These are phyloP conservation scores for Stenodera caucasica DNA, from an alignment of 2,888 invertebrate species.

Conservation along the genomic window DNA sequence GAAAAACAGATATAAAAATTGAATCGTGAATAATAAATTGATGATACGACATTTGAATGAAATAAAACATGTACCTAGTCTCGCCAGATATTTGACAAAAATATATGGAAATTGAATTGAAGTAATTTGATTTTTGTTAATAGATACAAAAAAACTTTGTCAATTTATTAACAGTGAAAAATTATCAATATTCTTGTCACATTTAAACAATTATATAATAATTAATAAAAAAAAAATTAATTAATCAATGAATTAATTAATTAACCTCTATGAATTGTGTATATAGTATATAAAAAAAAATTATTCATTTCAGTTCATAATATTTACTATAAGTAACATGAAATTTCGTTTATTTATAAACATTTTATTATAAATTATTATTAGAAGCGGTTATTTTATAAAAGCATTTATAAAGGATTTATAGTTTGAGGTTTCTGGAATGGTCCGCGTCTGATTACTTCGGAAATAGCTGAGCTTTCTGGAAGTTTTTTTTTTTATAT, in stretches of 20 bases:
- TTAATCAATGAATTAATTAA: no score
- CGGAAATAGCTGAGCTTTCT: not conserved
- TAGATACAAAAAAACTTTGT: not conserved
- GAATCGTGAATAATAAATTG: conserved; percentile 2
- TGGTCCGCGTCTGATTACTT: not conserved
- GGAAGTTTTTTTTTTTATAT: no score
- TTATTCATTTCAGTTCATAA: not conserved
- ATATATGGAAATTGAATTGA: not conserved
- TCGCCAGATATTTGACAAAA: conserved; percentile 3
- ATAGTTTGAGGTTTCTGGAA: not conserved
- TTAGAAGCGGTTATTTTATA: not conserved
- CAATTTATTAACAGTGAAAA: conserved; percentile 2
- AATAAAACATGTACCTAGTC: not conserved
- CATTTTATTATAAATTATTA: not conserved
- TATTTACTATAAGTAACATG: not conserved
- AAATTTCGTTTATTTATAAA: conserved; percentile 2
- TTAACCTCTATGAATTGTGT: no score
- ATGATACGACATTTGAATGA: not conserved
- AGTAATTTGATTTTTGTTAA: not conserved
- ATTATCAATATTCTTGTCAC: not conserved
- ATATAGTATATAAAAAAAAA: not conserved
- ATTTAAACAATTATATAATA: not conserved
- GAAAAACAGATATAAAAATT: conserved; percentile 19
- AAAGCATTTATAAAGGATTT: no score
- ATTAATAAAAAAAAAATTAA: no score